These are phyloP conservation scores for Antheraea mylitta DNA, from an alignment of 1,140 invertebrate species.

Conservation along the genomic window DNA sequence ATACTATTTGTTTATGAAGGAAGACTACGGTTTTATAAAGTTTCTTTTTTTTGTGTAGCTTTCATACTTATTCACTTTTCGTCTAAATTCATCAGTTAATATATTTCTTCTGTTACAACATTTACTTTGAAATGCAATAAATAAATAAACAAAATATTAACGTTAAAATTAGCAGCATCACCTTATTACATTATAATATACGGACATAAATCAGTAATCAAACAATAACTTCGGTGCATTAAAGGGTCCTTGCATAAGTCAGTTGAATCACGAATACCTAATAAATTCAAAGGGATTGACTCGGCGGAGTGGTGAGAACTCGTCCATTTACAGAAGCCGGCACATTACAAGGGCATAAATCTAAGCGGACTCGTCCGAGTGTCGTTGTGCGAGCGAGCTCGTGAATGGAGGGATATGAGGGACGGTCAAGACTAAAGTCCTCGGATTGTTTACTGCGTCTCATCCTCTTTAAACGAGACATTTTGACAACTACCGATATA, in stretches of 20 bases:
- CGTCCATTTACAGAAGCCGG: conserved; percentile 67
- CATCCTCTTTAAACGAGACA: conserved; percentile 47
- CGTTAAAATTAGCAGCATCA: not conserved
- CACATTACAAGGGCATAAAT: conserved; percentile 64
- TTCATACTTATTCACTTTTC: too few species aligned
- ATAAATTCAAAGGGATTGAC: conserved; percentile 70
- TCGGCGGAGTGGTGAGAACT: conserved; percentile 59
- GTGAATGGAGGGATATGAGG: conserved; percentile 69
- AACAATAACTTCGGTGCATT: conserved; percentile 53
- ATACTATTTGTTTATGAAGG: too few species aligned
- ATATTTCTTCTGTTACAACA: too few species aligned
- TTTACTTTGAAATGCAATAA: too few species aligned
- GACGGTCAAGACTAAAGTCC: conserved; percentile 51
- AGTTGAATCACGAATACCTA: conserved; percentile 43
- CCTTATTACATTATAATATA: conserved; percentile 15
- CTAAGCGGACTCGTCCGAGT: conserved; percentile 48
- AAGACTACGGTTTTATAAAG: too few species aligned
- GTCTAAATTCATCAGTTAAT: too few species aligned
- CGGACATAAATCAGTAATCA: conserved; percentile 58
- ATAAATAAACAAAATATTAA: too few species aligned
- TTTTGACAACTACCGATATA: conserved; percentile 66
- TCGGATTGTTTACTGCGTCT: conserved; percentile 43
- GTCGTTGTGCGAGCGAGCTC: conserved; percentile 44
- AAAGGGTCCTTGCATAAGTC: conserved; percentile 42
- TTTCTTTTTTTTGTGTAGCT: too few species aligned